phyloP scores from a whole-genome alignment of 2,888 invertebrate species.

The Empis livida region DNA sequence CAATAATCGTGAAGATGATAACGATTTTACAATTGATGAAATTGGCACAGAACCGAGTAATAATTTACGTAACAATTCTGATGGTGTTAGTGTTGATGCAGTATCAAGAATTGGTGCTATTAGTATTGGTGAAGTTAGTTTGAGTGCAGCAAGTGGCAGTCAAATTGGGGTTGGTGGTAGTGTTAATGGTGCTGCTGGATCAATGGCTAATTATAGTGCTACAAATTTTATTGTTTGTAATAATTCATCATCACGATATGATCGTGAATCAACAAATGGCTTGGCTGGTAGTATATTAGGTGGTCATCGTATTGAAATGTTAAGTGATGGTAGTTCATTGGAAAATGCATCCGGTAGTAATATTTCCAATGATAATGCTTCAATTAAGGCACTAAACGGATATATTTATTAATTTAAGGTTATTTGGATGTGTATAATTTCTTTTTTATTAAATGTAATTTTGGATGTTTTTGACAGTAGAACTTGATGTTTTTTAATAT shows the following conservation, averaged over 20 bases:
- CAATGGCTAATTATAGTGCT: not conserved
- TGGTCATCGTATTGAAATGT: constrained; percentile 50
- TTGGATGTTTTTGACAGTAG: no score
- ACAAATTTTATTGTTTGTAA: not conserved
- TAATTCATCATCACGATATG: constrained; percentile 3
- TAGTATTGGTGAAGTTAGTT: constrained; percentile 46
- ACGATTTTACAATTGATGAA: constrained; percentile 43
- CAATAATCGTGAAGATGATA: constrained; percentile 40
- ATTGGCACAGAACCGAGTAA: constrained; percentile 16
- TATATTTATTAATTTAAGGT: no score
- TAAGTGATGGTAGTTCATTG: constrained; percentile 51
- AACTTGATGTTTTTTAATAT: no score
- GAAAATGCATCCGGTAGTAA: constrained; percentile 44
- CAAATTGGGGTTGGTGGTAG: constrained; percentile 37
- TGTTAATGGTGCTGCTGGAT: constrained; percentile 4
- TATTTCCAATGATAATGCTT: no score
- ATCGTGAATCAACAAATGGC: constrained; percentile 20
- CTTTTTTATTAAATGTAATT: no score
- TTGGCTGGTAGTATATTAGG: constrained; percentile 16
- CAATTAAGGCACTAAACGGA: no score
- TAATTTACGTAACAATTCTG: constrained; percentile 5
- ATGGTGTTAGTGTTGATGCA: constrained; percentile 42
- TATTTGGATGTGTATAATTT: no score
- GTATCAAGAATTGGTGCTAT: constrained; percentile 42
- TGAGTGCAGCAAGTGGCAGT: constrained; percentile 56